Evolutionary conservation across 2,113 vertebrate species (phyloP), one percentile per base, ranked within the genome.

Genomic region (Megalops atlanticus): DNA sequence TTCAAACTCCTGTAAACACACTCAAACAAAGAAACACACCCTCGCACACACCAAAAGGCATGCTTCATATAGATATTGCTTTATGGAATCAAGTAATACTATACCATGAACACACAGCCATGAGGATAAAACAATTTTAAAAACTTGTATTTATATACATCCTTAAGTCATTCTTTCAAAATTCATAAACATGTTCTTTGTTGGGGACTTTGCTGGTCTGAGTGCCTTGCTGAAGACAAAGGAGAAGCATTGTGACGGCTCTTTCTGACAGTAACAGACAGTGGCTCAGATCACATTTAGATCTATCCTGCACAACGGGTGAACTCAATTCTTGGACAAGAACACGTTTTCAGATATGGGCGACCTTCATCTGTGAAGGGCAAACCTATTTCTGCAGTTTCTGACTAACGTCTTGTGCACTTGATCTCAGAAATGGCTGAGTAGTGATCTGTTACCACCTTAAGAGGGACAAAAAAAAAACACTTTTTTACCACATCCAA

Each of bases 1-100:
- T 84, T 84, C 84, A 90, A 77, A 79, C 35, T 84, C 87, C 78
- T 73, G 88, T 91, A 92, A 92, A 92, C 85, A 69, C 54, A 68
- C 74, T 40, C 85, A 88, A 82, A 90, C 47, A 78, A 79, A 83
- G 49, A 79, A 33, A 41, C 73, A 83, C 83, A 83, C 52, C 69
- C 54, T 73, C 47, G 73, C 88, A 89, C 84, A 81, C 81, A 79
- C 80, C 80, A 72, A 85, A 83, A 86, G 79, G 85, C 84, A 89
- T 88, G 88, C 90, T 87, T 80, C 76, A 81, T 69, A 79, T 69
- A 79, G 41, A 54, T 80, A 83, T 81, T 76, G 77, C 79, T 73
- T 71, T 52, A 72, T 77, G 68, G 40, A 72, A 85, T 87, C 80
- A 76, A 85, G 84, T 84, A 87, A 85, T 72, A 79, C 77, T 74